phyloP scores from a whole-genome alignment of 2,797 vertebrate genomes.

The Pteropus rufus region DNA sequence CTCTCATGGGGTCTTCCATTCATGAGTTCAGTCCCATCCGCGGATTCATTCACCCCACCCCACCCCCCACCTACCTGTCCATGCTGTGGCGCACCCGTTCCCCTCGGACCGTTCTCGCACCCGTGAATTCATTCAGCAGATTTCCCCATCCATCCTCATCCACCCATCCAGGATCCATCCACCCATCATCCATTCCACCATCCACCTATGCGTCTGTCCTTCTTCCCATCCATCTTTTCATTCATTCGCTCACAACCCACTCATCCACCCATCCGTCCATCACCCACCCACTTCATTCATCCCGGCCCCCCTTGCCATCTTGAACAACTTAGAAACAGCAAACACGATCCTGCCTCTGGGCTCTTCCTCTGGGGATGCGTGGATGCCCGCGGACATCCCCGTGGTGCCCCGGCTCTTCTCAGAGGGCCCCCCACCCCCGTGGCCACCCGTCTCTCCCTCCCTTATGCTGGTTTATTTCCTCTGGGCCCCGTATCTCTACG shows the following conservation, averaged over 20 bases:
- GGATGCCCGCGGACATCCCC: background rate
- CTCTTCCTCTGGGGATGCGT: background rate
- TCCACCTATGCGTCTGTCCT: background rate
- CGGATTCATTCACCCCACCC: too few relatives aligned
- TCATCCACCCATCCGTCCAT: too few relatives aligned
- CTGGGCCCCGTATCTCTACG: rapidly evolving
- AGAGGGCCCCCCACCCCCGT: background rate
- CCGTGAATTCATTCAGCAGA: background rate
- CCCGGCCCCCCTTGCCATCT: background rate
- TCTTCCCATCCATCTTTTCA: background rate
- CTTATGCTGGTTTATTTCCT: background rate
- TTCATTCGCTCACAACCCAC: background rate
- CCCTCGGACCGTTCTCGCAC: background rate
- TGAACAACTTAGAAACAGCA: background rate
- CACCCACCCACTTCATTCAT: background rate
- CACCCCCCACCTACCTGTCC: background rate
- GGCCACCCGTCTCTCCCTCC: background rate
- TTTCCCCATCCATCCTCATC: background rate
- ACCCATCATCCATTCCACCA: too few relatives aligned
- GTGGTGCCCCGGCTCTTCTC: background rate
- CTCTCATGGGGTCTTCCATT: rapidly evolving
- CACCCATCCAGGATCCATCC: too few relatives aligned
- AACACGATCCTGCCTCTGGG: background rate
- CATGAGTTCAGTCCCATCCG: background rate
- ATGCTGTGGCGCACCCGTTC: background rate